A percentile compares a stretch with the other conserved stretches of the same genome.
Conservation (phyloP, 2,888 invertebrate genomes). For the Megastigmus dorsalis region DNA sequence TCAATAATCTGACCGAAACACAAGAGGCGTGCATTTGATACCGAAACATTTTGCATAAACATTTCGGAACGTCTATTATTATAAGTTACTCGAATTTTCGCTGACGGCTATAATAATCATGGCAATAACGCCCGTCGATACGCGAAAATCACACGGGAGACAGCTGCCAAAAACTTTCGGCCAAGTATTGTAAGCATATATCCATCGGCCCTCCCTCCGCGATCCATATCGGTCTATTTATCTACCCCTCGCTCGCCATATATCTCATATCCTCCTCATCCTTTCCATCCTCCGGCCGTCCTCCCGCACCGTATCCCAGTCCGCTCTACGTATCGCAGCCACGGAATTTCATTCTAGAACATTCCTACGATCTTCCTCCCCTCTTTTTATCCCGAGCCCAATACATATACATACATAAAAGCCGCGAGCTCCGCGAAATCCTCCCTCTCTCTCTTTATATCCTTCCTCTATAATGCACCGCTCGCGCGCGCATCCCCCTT, state of each 20-base stretch:
- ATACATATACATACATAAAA: background rate
- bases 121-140: too few species aligned
- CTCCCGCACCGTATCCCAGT: background rate
- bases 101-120: too few species aligned
- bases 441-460: conserved; percentile 1
- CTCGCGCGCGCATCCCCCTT: too few species aligned
- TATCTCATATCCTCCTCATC: background rate
- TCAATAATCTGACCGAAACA: too few species aligned
- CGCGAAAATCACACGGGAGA: too few species aligned
- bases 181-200: background rate
- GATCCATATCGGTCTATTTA: conserved; percentile 21
- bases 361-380: background rate
- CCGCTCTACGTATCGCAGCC: background rate
- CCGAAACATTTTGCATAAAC: too few species aligned
- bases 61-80: too few species aligned
- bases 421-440: conserved; percentile 4
- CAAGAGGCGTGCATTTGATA: too few species aligned
- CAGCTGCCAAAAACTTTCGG: background rate
- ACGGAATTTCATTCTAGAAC: conserved; percentile 16
- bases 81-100: too few species aligned
- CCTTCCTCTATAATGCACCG: too few species aligned
- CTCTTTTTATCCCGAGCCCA: background rate
- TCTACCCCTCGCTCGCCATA: conserved; percentile 2
- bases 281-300: background rate
- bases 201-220: too few species aligned